Evolutionary conservation across 2,797 vertebrate genomes (phyloP).

Genomic region (Crocidura indochinensis): DNA sequence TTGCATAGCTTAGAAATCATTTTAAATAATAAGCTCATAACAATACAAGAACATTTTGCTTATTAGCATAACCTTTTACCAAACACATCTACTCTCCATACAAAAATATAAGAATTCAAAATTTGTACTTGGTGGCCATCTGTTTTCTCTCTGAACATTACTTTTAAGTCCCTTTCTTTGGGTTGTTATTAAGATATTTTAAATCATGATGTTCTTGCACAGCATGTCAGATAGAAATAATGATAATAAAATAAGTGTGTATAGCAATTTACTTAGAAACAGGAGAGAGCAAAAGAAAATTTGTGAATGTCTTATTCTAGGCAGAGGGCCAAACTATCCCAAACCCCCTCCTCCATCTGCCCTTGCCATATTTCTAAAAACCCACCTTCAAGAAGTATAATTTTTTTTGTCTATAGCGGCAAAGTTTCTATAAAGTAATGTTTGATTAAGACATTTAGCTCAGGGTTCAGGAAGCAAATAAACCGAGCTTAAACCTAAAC

Average conservation of each 20-base stretch:
- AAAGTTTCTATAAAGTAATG: conserved; percentile 31
- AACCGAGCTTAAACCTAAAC: conserved; percentile 2
- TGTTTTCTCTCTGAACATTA: conserved; percentile 83
- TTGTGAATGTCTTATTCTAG: conserved; percentile 84
- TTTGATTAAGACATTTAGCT: not conserved
- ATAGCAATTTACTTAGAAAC: conserved; percentile 80
- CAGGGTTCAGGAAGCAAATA: not conserved
- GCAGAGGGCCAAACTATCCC: conserved; percentile 84
- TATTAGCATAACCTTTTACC: conserved; percentile 87
- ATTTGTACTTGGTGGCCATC: conserved; percentile 83
- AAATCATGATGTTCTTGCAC: conserved; percentile 83
- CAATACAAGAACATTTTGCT: conserved; percentile 87
- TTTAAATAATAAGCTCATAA: conserved; percentile 83
- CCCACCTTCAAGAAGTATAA: conserved; percentile 73
- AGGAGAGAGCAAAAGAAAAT: conserved; percentile 79
- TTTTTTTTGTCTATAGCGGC: conserved; percentile 69
- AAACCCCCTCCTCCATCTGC: conserved; percentile 83
- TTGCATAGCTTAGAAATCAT: conserved; percentile 79
- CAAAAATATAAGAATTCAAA: conserved; percentile 83
- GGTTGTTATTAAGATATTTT: conserved; percentile 87
- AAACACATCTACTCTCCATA: conserved; percentile 81
- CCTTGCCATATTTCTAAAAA: conserved; percentile 78
- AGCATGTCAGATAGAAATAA: conserved; percentile 86
- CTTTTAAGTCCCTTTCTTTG: conserved; percentile 84
- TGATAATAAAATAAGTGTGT: conserved; percentile 83